phyloP scores from a whole-genome alignment of 1,140 invertebrate genomes.

The Myzus persicae region DNA sequence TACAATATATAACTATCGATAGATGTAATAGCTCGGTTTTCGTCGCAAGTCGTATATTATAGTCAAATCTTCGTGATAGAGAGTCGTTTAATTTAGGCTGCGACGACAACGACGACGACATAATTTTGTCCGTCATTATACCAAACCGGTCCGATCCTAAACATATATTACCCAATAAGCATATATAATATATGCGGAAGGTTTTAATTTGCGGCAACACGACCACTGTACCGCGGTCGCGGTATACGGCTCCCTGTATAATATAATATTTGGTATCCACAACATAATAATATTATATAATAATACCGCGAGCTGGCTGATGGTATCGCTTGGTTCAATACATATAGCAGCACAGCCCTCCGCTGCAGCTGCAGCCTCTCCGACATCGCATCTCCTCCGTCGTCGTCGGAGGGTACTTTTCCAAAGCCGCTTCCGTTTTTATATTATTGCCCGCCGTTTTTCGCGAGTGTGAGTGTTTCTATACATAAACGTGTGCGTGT shows the following conservation, averaged over 20 bases:
- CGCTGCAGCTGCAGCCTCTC: not conserved
- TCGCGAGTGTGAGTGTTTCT: not conserved
- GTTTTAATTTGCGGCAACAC: not conserved
- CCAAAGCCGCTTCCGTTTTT: conserved; percentile 28
- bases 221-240: not conserved
- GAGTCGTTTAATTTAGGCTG: too few relatives aligned
- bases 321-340: not conserved
- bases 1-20: not conserved
- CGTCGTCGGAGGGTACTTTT: not conserved
- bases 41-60: too few relatives aligned
- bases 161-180: too few relatives aligned
- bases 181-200: too few relatives aligned
- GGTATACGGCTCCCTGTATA: not conserved
- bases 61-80: too few relatives aligned
- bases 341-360: not conserved
- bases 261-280: not conserved
- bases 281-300: not conserved
- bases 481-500: not conserved
- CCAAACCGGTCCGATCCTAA: too few relatives aligned
- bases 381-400: not conserved
- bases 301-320: not conserved
- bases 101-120: too few relatives aligned
- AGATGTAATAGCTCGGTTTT: not conserved
- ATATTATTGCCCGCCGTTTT: conserved; percentile 42
- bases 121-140: too few relatives aligned